phyloP scores from a whole-genome alignment of 2,888 invertebrate species.

The Drosophila yooni region DNA sequence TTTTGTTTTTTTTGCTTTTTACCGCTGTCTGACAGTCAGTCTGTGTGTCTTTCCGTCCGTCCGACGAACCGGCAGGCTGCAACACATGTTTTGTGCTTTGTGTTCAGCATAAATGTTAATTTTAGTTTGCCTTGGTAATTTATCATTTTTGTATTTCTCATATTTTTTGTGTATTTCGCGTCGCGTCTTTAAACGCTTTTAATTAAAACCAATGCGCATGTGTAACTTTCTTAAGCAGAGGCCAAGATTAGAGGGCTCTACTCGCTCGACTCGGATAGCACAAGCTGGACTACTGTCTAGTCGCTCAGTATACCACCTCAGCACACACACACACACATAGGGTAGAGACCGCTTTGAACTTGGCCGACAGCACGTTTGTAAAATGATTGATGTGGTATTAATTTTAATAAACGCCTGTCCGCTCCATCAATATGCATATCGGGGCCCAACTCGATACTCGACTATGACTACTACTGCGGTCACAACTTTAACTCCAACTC shows the following conservation, averaged over 20 bases:
- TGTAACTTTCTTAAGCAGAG: conserved; percentile 78
- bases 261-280: conserved; percentile 1
- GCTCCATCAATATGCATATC: conserved; percentile 61
- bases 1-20: conserved; percentile 5
- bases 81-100: conserved; percentile 57
- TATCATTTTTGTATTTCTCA: conserved; percentile 67
- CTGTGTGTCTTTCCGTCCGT: conserved; percentile 11
- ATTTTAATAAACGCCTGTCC: conserved; percentile 78
- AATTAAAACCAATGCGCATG: conserved; percentile 83
- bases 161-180: conserved; percentile 33
- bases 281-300: conserved; percentile 37
- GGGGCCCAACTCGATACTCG: conserved; percentile 4
- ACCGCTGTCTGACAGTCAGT: conserved; percentile 9
- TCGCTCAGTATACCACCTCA: conserved; percentile 14
- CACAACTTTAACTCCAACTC: conserved; percentile 1
- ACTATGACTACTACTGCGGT: conserved; percentile 4
- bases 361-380: conserved; percentile 82
- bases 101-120: conserved; percentile 73
- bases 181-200: conserved; percentile 78
- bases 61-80: conserved; percentile 23
- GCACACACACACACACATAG: neutral
- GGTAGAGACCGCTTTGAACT: conserved; percentile 76
- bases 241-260: conserved; percentile 28
- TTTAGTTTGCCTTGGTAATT: conserved; percentile 79
- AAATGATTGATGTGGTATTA: conserved; percentile 84